These are phyloP conservation scores for Sebastiscus albofasciatus DNA, from an alignment of 2,797 vertebrate genomes.

Conservation along the genomic window DNA sequence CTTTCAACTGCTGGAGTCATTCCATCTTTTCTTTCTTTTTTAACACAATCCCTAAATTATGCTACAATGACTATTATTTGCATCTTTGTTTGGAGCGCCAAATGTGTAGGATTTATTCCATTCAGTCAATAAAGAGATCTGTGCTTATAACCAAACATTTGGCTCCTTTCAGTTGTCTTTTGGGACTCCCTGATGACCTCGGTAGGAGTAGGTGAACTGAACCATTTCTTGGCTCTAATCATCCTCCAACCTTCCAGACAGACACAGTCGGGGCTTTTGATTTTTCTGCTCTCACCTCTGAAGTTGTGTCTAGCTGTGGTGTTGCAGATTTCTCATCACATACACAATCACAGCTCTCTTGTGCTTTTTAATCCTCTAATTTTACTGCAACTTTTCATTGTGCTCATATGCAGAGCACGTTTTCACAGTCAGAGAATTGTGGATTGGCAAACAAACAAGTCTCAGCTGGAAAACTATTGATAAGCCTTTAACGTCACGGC, in stretches of 20 bases:
- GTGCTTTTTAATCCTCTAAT: background rate
- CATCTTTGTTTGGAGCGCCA: background rate
- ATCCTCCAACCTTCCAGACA: background rate
- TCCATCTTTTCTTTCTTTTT: background rate
- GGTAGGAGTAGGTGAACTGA: conserved; percentile 9
- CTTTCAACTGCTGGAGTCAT: background rate
- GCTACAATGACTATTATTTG: background rate
- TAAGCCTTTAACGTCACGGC: conserved; percentile 1
- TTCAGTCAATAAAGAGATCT: conserved; percentile 1
- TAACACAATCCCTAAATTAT: background rate
- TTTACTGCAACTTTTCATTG: background rate
- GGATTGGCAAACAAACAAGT: background rate
- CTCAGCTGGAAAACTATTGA: conserved; percentile 4
- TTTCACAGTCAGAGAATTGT: background rate
- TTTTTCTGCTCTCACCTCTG: conserved; percentile 7
- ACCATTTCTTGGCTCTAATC: conserved; percentile 2
- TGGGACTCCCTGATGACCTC: background rate
- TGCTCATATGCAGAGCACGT: background rate
- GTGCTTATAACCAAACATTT: background rate
- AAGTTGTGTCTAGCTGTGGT: background rate
- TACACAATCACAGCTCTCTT: background rate
- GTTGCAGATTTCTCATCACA: background rate
- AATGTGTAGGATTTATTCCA: background rate
- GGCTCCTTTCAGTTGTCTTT: background rate
- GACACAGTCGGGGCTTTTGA: background rate